phyloP scores from a whole-genome alignment of 2,113 vertebrate genomes.

The Lethenteron camtschaticum region DNA sequence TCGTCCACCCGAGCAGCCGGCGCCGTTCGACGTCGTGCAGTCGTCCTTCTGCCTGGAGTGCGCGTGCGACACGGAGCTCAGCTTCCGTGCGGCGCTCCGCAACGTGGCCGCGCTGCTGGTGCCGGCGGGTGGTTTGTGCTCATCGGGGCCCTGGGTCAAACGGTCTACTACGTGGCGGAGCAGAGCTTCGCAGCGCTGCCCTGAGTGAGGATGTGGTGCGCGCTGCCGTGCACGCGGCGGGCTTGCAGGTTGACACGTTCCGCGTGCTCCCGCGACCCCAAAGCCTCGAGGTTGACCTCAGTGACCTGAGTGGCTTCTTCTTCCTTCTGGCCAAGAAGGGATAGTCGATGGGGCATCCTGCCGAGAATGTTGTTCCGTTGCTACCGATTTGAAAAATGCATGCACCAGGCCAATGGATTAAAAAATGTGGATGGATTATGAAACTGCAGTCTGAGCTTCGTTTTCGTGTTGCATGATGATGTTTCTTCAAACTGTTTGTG shows the following conservation, averaged over 20 bases:
- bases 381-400: not conserved
- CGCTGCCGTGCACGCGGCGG: not conserved
- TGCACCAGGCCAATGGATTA: not conserved
- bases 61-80: not conserved
- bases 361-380: not conserved
- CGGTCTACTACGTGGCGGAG: not conserved
- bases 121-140: not conserved
- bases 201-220: not conserved
- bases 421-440: not conserved
- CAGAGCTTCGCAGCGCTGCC: not conserved
- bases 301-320: not conserved
- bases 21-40: not conserved
- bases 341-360: not conserved
- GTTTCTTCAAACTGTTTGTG: no score
- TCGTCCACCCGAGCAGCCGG: not conserved
- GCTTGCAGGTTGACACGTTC: not conserved
- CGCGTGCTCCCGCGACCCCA: not conserved
- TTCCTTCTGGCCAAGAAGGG: not conserved
- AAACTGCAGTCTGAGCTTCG: constrained; percentile 2
- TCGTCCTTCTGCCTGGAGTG: constrained; percentile 1
- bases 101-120: not conserved
- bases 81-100: not conserved
- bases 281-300: not conserved
- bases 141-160: not conserved
- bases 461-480: not conserved